Percentiles rank a stretch among this genome's conserved stretches.
Evolutionary conservation across 2,113 vertebrate species (phyloP).

Genomic region (Tiliqua scincoides): DNA sequence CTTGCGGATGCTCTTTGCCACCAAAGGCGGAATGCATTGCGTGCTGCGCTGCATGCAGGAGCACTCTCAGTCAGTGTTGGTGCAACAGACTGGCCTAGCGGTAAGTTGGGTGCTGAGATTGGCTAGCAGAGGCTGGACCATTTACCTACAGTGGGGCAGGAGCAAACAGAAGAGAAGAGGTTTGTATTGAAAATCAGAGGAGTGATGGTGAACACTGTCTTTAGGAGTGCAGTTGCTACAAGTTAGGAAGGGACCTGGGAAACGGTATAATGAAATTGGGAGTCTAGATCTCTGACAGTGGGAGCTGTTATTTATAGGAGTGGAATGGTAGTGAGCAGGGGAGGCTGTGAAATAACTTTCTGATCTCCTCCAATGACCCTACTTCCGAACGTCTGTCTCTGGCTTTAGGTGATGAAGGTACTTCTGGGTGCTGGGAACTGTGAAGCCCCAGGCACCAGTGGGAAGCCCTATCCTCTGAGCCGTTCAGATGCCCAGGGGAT

Average conservation of each 20-base stretch:
- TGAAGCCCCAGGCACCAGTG: conserved; percentile 70
- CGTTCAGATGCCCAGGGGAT: conserved; percentile 85
- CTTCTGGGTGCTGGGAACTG: conserved; percentile 84
- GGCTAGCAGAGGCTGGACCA: background rate
- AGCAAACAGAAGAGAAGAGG: no score
- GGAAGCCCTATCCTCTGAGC: conserved; percentile 70
- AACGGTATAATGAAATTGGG: background rate
- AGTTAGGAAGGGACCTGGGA: background rate
- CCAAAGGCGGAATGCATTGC: conserved; percentile 87
- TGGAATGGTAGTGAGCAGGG: background rate
- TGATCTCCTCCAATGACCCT: background rate
- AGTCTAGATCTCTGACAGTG: no score
- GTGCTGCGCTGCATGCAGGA: conserved; percentile 89
- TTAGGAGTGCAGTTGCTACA: background rate
- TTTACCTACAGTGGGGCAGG: background rate
- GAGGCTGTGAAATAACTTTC: background rate
- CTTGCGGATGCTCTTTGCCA: conserved; percentile 89
- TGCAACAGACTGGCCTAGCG: conserved; percentile 90
- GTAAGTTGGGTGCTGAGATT: conserved; percentile 74
- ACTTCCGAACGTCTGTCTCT: background rate
- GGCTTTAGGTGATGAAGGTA: conserved; percentile 85
- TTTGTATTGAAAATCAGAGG: background rate
- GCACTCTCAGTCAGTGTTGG: conserved; percentile 71
- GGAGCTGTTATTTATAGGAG: no score
- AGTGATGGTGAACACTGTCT: background rate